Conservation (phyloP, 2,888 invertebrate genomes). For the Cephus pulcher region DNA sequence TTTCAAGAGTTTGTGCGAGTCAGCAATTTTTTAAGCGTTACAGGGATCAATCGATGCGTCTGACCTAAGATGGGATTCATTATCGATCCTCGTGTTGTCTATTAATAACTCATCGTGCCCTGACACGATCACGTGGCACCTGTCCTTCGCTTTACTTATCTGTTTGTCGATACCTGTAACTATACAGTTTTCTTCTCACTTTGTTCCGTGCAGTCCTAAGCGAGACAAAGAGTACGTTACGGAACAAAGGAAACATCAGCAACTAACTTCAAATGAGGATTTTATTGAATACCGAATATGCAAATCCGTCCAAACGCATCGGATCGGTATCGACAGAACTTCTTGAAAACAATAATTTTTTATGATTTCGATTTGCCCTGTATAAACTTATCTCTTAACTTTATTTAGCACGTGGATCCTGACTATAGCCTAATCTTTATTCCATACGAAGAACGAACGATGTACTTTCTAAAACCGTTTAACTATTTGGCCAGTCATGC, state of each 20-base stretch:
- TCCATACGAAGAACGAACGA: background rate
- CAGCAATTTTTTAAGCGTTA: background rate
- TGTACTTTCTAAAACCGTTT: background rate
- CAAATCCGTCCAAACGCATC: background rate
- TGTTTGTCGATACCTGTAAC: background rate
- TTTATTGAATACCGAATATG: background rate
- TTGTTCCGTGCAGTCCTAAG: background rate
- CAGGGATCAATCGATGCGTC: background rate
- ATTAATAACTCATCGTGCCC: background rate
- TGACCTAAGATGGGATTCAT: background rate
- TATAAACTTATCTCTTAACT: background rate
- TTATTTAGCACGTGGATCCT: background rate
- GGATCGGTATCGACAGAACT: background rate
- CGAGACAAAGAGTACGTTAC: background rate
- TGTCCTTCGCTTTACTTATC: background rate
- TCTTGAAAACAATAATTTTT: too few species aligned
- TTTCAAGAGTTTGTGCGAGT: background rate
- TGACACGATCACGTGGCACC: background rate
- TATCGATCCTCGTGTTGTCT: background rate
- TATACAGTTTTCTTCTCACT: background rate
- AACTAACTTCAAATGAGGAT: background rate
- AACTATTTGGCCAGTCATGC: background rate
- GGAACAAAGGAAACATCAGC: background rate
- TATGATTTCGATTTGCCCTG: background rate
- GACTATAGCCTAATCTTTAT: background rate